A percentile compares a stretch with the other conserved stretches of the same genome.
phyloP scores from a whole-genome alignment of 2,113 vertebrate genomes.

The Grus americana region DNA sequence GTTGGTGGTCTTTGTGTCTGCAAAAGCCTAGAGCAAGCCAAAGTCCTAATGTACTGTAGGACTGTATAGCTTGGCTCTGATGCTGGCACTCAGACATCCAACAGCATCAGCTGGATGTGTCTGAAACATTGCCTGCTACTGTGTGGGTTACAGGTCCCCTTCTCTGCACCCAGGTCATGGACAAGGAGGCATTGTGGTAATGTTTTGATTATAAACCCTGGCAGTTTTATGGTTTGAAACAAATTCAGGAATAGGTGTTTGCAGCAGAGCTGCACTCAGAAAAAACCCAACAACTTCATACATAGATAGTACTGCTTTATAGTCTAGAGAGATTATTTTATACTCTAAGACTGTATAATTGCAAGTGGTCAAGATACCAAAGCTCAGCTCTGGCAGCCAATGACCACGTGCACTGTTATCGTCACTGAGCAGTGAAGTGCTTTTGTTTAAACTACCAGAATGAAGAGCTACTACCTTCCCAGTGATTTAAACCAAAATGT shows the following conservation, averaged over 20 bases:
- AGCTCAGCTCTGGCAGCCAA: not conserved
- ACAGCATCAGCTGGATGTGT: not conserved
- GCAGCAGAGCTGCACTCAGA: not conserved
- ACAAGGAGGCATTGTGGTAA: not conserved
- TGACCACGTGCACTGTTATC: not conserved
- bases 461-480: not conserved
- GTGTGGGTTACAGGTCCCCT: not conserved
- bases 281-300: not conserved
- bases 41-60: not conserved
- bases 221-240: not conserved
- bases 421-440: not conserved
- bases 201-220: not conserved
- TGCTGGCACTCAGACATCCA: not conserved
- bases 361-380: not conserved
- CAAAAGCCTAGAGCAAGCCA: not conserved
- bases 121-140: not conserved
- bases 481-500: not conserved
- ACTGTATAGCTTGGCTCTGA: not conserved
- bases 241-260: not conserved
- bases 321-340: not conserved
- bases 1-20: not conserved
- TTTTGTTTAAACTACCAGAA: not conserved
- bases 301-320: not conserved
- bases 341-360: not conserved
- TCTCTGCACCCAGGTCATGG: not conserved